Conservation (phyloP, 2,888 invertebrate genomes). For the Diplazon laetatorius region DNA sequence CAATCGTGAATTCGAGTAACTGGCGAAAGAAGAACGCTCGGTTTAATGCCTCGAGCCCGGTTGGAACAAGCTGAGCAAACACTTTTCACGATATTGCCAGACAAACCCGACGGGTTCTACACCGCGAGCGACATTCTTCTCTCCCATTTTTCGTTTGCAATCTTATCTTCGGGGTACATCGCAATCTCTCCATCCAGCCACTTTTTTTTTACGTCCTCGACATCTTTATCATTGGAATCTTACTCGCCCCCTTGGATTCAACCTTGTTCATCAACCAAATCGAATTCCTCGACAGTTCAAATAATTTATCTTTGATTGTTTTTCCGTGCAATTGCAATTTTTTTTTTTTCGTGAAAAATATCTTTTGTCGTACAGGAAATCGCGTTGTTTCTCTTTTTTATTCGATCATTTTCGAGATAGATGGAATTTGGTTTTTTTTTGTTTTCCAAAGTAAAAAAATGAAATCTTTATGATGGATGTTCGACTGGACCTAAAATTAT, state of each 20-base stretch:
- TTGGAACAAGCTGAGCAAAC: slow-evolving; percentile 81
- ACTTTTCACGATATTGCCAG: slow-evolving; percentile 81
- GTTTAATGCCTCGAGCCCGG: slow-evolving; percentile 76
- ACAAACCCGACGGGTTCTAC: slow-evolving; percentile 65
- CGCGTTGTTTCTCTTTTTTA: too few species aligned
- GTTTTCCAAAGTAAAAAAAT: too few species aligned
- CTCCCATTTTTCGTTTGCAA: slow-evolving; percentile 32
- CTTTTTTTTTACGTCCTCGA: slow-evolving; percentile 7
- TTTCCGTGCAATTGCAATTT: slow-evolving; percentile 7
- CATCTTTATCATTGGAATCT: slow-evolving; percentile 35
- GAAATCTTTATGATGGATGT: too few species aligned
- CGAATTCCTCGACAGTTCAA: slow-evolving; percentile 53
- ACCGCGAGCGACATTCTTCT: slow-evolving; percentile 61
- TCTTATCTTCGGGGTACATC: slow-evolving; percentile 50
- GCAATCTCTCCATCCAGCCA: slow-evolving; percentile 17
- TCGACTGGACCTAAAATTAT: too few species aligned
- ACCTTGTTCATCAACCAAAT: slow-evolving; percentile 44
- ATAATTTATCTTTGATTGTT: slow-evolving; percentile 49
- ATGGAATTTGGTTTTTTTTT: too few species aligned
- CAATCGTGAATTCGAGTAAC: slow-evolving; percentile 40
- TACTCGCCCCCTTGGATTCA: slow-evolving; percentile 18
- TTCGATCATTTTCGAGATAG: neutral
- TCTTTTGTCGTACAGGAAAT: too few species aligned
- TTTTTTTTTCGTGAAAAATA: slow-evolving; percentile 3
- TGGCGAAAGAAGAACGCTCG: slow-evolving; percentile 71